Evolutionary conservation across 2,113 vertebrate species (phyloP).

Genomic region (Cygnus buccinator): DNA sequence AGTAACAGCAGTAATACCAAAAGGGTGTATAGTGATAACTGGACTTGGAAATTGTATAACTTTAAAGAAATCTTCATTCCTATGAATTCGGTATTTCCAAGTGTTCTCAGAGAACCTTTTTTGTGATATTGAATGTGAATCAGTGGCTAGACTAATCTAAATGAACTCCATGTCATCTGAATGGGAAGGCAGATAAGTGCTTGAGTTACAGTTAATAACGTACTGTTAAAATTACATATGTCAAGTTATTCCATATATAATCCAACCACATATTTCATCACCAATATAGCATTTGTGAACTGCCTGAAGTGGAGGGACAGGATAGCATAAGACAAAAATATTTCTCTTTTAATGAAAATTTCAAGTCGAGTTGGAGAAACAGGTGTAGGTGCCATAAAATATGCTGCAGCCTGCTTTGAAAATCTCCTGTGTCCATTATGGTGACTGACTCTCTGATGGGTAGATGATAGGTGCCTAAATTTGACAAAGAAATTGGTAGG

Average conservation of each 20-base stretch:
- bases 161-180: not conserved
- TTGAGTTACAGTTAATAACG: slow-evolving; percentile 26
- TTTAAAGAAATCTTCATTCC: not conserved
- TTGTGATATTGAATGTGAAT: not conserved
- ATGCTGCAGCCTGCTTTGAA: not conserved
- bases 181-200: not conserved
- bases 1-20: not conserved
- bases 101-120: not conserved
- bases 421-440: not conserved
- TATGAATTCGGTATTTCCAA: not conserved
- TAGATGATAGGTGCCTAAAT: not conserved
- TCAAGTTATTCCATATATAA: slow-evolving; percentile 23
- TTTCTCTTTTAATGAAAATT: not conserved
- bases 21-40: not conserved
- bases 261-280: not conserved
- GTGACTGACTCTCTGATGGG: not conserved
- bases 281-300: not conserved
- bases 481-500: not conserved
- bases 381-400: not conserved
- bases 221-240: not conserved
- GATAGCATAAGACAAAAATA: not conserved
- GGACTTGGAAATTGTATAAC: not conserved
- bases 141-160: not conserved
- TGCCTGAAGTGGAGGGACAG: not conserved
- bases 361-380: not conserved